Base-by-base conservation (phyloP, 2,113 vertebrate species). In the Plectropomus leopardus region DNA sequence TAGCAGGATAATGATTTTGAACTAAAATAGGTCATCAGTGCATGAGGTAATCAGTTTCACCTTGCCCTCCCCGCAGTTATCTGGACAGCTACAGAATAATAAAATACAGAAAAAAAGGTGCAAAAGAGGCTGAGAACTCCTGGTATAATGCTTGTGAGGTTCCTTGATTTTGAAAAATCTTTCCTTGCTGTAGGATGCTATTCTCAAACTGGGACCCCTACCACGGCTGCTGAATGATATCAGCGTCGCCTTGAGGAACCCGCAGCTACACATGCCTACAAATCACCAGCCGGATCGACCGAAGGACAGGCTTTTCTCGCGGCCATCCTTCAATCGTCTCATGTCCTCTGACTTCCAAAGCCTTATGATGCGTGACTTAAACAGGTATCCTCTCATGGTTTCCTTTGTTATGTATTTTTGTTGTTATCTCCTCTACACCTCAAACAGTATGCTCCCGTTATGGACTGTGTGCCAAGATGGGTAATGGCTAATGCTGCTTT, bases 321-420 rank as follows among this genome's bases (percentile, higher is more conserved):
- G 98, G 61, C 96, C 97, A 0, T 74, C 96, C 69, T 96, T 98
- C 87, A 96, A 97, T 78, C 95, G 97, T 23, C 95, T 97, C 6
- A 96, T 96, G 24, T 98, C 97, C 0, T 96, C 97, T 0, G 97
- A 98, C 90, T 95, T 98, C 93, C 98, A 98, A 95, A 96, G 96
- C 95, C 97, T 97, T 89, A 96, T 98, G 95, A 97, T 98, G 95
- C 96, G 97, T 0, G 98, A 98, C 93, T 95, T 98, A 86, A 99
- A 98, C 95, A 99, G 98, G 98, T 98, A 87, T 15, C n/a, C 7
- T 40, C 16, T 34, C 21, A 7, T 19, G 7, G 13, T 58, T 34
- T 55, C n/a, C 26, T 45, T 60, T 24, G 10, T n/a, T 23, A 1
- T 17, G 16, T 23, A 15, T 48, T 44, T 63, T 58, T 34, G 2